Evolutionary conservation across 2,113 vertebrate genomes (phyloP).

Genomic region (Argyrosomus japonicus): DNA sequence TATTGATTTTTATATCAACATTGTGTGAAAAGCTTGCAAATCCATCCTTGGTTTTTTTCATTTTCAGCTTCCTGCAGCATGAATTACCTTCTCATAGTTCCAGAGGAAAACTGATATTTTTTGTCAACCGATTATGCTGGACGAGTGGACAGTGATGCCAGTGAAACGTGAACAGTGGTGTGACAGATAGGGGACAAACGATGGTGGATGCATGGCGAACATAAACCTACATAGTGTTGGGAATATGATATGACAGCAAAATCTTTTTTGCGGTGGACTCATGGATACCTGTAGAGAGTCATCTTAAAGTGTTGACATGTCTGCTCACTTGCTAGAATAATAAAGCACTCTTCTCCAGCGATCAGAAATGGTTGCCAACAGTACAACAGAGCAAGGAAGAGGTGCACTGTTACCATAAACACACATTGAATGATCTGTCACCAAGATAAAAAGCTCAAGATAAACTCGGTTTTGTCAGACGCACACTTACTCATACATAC

Average conservation of each 20-base stretch:
- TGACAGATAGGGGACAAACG: not conserved
- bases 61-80: not conserved
- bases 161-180: not conserved
- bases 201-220: conserved; percentile 13
- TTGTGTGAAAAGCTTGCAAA: not conserved
- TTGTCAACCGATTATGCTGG: not conserved
- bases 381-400: conserved; percentile 1
- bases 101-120: not conserved
- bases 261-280: conserved; percentile 13
- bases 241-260: conserved; percentile 61
- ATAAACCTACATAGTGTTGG: conserved; percentile 30
- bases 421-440: conserved; percentile 60
- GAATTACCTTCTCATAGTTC: not conserved
- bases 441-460: conserved; percentile 48
- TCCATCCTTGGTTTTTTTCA: not conserved
- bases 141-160: not conserved
- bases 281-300: conserved; percentile 37
- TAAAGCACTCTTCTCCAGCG: conserved; percentile 28
- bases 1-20: not conserved
- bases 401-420: conserved; percentile 8
- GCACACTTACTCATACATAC: conserved; percentile 31
- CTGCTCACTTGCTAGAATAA: conserved; percentile 52
- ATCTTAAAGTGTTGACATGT: conserved; percentile 61
- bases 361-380: conserved; percentile 24
- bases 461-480: conserved; percentile 39